Base-by-base conservation (phyloP, 2,888 invertebrate genomes). In the Lepidochitona cinerea region DNA sequence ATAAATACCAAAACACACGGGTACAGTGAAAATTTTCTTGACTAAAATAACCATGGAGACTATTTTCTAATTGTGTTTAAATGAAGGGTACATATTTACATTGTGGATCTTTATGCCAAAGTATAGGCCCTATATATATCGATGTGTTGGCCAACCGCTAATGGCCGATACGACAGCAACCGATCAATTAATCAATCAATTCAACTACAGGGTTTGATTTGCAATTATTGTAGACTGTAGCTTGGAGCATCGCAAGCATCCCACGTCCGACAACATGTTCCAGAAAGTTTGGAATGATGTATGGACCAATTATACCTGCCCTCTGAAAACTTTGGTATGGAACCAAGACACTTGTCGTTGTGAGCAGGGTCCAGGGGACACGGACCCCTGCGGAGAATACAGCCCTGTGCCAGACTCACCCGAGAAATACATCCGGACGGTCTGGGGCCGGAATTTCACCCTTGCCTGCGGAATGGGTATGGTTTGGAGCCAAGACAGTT, bases 341-440 rank as follows among this genome's bases (percentile, higher is more conserved):
- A 77, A 81, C 65, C 81, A 81, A 70, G 75, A 75, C n/a, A 32
- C 74, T 14, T 81, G 81, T 32, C 76, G 77, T 29, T 81, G 81
- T 70, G 78, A 70, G 18, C 32, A 59, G 4, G 59, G 59, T 1
- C 3, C 59, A 14, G 26, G 29, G 18, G 4, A 59, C 26, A 3
- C 26, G 2, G 59, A 59, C 1, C 59, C 23, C 26, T 59, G 59
- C 59, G 59, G 29, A 23, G 7, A 59, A 26, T 59, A 59, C 9
- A 59, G 59, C 32, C 59, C 59, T 29, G 59, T 59, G 4, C 59
- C 59, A 29, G 59, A 29, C 29, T 59, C 59, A 29, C 59, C 59
- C 1, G 29, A 59, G 59, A 59, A 32, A 29, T 59, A 59, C 59
- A 59, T 59, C 59, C 23, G 59, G 26, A 59, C 59, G 4, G 59